Base-by-base conservation (phyloP, 2,888 invertebrate species). In the Ceraclea dissimilis region DNA sequence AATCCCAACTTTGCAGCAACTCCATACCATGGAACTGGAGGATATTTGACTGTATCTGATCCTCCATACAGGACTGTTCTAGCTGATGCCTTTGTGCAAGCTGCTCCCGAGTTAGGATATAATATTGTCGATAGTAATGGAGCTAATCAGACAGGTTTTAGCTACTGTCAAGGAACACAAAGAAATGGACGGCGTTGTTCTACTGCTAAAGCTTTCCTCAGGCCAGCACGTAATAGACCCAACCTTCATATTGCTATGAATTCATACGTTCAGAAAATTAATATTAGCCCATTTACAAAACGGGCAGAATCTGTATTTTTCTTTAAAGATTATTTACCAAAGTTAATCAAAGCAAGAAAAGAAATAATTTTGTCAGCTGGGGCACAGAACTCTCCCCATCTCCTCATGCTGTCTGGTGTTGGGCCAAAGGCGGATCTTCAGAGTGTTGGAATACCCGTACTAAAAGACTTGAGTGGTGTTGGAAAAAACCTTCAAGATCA, bases 171-270 rank as follows among this genome's bases (percentile, higher is more conserved):
- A 66, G 67, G 73, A 22, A 79, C 76, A 31, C 71, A 78, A 62
- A 73, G 74, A 63, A 66, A 71, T 43, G 80, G 80, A 1, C 62
- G 65, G 2, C 69, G 80, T 57, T 69, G 75, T 52, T 79, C 79
- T 59, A 75, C 79, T 1, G 76, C 78, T 1, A 78, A 74, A 63
- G 78, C 79, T 44, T 85, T 76, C 64, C 66, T 82, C 5, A 67
- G 67, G 19, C 65, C 64, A 4, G 60, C 63, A 1, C 74, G 69
- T 64, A 49, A 62, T 2, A 60, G 66, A 21, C 26, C 57, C 4
- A 69, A 69, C 58, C 60, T 69, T 4, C 62, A 66, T 31, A 62
- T 69, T 0, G 63, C 67, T 13, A 75, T 75, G 20, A 63, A 73
- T 60, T 70, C 74, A 1, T 65, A 70, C 18, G 79, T 71, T 2